A percentile compares a stretch with the other conserved stretches of the same genome.
phyloP scores from a whole-genome alignment of 2,113 vertebrate genomes.

The Ceuthmochares aereus region DNA sequence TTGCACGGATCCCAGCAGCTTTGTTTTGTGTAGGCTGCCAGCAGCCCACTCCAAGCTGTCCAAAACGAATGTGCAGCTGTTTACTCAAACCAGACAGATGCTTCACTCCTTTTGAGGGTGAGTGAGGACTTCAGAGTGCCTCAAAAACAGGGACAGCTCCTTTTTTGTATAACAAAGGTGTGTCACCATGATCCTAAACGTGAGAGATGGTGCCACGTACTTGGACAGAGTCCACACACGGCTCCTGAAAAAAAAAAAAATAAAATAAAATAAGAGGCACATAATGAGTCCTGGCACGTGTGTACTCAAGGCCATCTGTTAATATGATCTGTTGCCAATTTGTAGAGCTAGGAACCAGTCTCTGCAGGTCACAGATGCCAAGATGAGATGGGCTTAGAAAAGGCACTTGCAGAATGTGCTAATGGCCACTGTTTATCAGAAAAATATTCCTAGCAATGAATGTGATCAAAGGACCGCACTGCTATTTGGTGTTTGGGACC shows the following conservation, averaged over 20 bases:
- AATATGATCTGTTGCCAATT: conserved; percentile 1
- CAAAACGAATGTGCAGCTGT: neutral
- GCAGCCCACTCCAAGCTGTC: neutral
- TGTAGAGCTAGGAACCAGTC: neutral
- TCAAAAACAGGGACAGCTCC: neutral
- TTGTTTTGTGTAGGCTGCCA: neutral
- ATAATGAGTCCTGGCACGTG: neutral
- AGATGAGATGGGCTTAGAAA: neutral
- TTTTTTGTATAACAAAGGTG: neutral
- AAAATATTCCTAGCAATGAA: neutral
- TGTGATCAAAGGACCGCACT: neutral
- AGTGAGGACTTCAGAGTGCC: neutral
- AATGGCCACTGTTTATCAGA: neutral
- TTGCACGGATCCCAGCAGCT: neutral
- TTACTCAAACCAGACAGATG: neutral
- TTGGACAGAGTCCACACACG: neutral
- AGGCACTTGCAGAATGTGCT: conserved; percentile 12
- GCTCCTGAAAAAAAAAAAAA: neutral
- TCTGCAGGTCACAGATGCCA: neutral
- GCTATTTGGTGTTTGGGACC: neutral
- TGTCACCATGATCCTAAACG: neutral
- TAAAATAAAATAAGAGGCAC: neutral
- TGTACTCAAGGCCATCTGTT: neutral
- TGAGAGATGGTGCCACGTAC: neutral
- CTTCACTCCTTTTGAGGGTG: neutral